Base-by-base conservation (phyloP, 2,888 invertebrate genomes). In the Panopea generosa region DNA sequence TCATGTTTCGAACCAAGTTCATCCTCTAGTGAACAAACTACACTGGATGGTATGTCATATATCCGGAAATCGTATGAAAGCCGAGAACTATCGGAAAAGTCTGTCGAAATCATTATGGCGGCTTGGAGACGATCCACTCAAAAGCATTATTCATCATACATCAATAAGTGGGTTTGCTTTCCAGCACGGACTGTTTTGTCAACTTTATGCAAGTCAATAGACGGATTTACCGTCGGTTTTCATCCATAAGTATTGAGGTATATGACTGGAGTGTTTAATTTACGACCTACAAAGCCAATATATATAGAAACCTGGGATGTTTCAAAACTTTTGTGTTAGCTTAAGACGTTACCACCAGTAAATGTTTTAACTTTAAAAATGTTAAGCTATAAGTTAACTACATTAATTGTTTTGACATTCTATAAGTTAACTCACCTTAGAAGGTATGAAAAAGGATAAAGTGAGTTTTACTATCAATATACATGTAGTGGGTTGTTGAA, bases 261-360 rank as follows among this genome's bases (percentile, higher is more conserved):
- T 38, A 38, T 71, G 56, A 57, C 45, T n/a, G 63, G 66, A 16
- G 60, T 63, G 7, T 72, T 50, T 27, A 77, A 77, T 65, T 22
- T 72, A n/a, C 43, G 72, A 27, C 71, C 68, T 49, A 45, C 71
- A 22, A 56, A 40, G 33, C 24, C 63, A 18, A 33, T 56, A 38
- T 72, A 77, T 53, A 53, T 14, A 16, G 72, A 68, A 38, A 67
- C 43, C n/a, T 72, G 72, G 72, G 68, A 72, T 62, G 68, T 72
- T 16, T 18, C 20, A 9, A 40, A 33, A 11, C 50, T 62, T 11
- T 20, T 70, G 9, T 1, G 9, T 1, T 62, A 52, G 43, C 26
- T 69, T 2, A 68, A 52, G 16, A 53, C 11, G 11, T 24, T 18
- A 56, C 14, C 55, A 55, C 18, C 27, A 22, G 14, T 27, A 63